These are phyloP conservation scores for Lordiphosa clarofinis DNA, from an alignment of 1,140 invertebrate species.

Conservation along the genomic window DNA sequence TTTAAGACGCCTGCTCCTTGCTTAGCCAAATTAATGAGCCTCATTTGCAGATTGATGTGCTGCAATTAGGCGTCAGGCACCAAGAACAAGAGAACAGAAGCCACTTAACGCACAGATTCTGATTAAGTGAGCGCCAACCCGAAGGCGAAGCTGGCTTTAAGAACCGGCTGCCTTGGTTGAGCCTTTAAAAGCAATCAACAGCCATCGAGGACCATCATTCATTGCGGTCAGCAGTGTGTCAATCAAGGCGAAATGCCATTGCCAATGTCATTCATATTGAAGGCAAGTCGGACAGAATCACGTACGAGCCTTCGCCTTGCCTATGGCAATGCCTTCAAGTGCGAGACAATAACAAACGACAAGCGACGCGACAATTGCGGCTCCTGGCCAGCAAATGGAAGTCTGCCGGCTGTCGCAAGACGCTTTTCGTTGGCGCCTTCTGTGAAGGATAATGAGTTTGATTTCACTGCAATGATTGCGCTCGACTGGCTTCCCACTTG, in stretches of 20 bases:
- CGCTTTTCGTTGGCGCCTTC: constrained; percentile 31
- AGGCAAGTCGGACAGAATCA: constrained; percentile 22
- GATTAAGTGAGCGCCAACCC: constrained; percentile 52
- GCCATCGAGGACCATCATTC: constrained; percentile 31
- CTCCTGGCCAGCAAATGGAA: constrained; percentile 6
- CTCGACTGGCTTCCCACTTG: constrained; percentile 30
- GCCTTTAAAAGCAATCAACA: constrained; percentile 50
- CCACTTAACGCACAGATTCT: constrained; percentile 72
- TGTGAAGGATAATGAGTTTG: constrained; percentile 68
- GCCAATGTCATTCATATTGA: constrained; percentile 46
- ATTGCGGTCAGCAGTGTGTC: constrained; percentile 67
- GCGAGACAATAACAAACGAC: constrained; percentile 48
- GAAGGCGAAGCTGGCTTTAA: constrained; percentile 5
- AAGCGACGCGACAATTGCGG: constrained; percentile 38
- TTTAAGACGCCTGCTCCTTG: constrained; percentile 26
- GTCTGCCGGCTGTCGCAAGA: constrained; percentile 17
- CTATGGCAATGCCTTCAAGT: constrained; percentile 71
- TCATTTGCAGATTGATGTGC: constrained; percentile 74
- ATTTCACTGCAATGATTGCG: constrained; percentile 58
- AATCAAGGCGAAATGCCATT: constrained; percentile 66
- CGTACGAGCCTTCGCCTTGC: constrained; percentile 23
- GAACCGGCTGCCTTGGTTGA: constrained; percentile 9
- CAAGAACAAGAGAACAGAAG: constrained; percentile 47
- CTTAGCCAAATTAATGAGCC: constrained; percentile 66
- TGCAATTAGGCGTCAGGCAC: constrained; percentile 62